A percentile compares a stretch with the other conserved stretches of the same genome.
These are phyloP conservation scores for Ursus arctos DNA, from an alignment of 2,113 vertebrate species.

Conservation along the genomic window DNA sequence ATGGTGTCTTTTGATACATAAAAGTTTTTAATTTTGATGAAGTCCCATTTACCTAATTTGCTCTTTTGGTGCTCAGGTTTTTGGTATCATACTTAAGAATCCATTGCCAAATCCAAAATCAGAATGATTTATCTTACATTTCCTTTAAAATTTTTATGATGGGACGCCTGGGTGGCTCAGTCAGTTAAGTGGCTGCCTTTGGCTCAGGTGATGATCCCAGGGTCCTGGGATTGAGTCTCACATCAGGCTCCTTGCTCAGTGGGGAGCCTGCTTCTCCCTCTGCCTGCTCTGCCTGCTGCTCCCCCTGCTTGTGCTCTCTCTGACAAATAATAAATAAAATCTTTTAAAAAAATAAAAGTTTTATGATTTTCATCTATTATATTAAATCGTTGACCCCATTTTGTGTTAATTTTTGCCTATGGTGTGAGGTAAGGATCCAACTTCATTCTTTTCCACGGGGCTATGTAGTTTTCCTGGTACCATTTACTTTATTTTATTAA, in stretches of 20 bases:
- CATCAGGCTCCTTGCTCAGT: no score
- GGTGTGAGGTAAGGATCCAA: neutral
- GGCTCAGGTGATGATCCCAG: no score
- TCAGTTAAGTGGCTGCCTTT: no score
- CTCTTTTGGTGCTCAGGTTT: neutral
- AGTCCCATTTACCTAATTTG: neutral
- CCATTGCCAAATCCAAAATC: neutral
- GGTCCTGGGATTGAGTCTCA: no score
- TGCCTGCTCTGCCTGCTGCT: no score
- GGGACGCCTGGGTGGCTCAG: no score
- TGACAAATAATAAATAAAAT: no score
- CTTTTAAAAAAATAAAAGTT: no score
- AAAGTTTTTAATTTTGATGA: neutral
- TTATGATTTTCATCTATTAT: neutral
- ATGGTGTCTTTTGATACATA: neutral
- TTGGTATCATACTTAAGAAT: neutral
- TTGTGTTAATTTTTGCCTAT: neutral
- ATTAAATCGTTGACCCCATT: neutral
- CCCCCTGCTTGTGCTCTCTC: no score
- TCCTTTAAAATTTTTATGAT: neutral
- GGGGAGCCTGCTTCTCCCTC: no score
- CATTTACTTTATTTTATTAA: neutral
- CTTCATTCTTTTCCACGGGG: neutral
- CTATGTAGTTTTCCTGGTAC: neutral
- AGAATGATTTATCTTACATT: neutral